phyloP scores from a whole-genome alignment of 2,888 invertebrate genomes.

The Sepioteuthis lessoniana region DNA sequence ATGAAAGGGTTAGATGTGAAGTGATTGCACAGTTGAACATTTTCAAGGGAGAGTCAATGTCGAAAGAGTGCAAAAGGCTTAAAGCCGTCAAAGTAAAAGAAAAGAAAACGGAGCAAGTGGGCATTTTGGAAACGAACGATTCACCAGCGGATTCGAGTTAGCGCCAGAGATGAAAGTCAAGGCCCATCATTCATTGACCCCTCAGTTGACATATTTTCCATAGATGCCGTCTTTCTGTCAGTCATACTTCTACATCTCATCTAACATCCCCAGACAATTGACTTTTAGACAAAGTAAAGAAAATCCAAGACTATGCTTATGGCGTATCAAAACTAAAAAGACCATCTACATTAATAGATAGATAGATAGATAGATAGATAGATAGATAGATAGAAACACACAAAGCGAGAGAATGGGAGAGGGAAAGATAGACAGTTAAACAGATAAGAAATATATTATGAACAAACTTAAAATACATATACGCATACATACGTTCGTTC shows the following conservation, averaged over 20 bases:
- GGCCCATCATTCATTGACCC: not conserved
- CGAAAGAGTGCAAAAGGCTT: not conserved
- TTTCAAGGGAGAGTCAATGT: not conserved
- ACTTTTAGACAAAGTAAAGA: not conserved
- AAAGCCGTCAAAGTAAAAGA: not conserved
- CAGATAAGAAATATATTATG: too few relatives aligned
- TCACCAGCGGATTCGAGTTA: not conserved
- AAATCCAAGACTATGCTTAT: not conserved
- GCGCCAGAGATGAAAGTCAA: not conserved
- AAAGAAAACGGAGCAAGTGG: not conserved
- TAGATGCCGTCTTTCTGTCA: not conserved
- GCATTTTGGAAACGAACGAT: not conserved
- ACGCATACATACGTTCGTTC: too few relatives aligned
- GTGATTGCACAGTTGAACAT: not conserved
- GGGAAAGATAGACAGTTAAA: too few relatives aligned
- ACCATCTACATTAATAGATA: not conserved
- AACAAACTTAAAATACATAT: too few relatives aligned
- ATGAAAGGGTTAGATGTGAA: not conserved
- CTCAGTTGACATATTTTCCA: conserved; percentile 20
- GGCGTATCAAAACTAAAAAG: not conserved
- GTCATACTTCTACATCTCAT: not conserved
- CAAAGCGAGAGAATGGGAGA: too few relatives aligned
- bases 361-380: not conserved
- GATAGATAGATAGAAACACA: not conserved
- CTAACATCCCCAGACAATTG: not conserved